Evolutionary conservation across 2,113 vertebrate species (phyloP), one percentile per base, ranked within the genome.

Genomic region (Embiotoca jacksoni): DNA sequence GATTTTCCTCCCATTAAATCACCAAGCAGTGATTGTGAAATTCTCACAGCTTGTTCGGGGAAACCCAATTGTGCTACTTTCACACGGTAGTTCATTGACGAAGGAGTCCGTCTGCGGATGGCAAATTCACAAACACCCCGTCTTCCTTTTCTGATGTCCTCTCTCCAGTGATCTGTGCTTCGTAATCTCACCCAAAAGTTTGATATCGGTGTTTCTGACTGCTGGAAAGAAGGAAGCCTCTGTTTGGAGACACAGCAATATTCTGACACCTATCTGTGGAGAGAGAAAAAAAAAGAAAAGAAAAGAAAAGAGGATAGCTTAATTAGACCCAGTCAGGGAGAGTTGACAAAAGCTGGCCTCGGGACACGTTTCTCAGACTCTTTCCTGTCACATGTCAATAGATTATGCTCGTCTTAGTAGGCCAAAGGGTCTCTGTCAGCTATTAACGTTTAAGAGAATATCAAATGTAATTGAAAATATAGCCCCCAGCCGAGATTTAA

Each of bases 341-440:
- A 91, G 82, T 78, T 93, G 93, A 92, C 91, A 92, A 92, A 92
- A 82, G 70, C 60, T 88, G 1, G 82, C 93, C 93, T 54, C 46
- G 3, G 92, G 94, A 91, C 82, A 75, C 77, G 87, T 84, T 84
- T 88, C 83, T 84, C 86, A 78, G 84, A 90, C 73, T 87, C 85
- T 90, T 92, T 93, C 88, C 91, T 92, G 91, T 92, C 87, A 93
- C 86, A 92, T 83, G 88, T 90, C 90, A 92, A 85, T 76, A 88
- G 82, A 92, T 90, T 84, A 81, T 76, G 63, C 72, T 57, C 61
- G 81, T 71, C 52, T 59, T 39, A 39, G 67, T 59, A 63, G 62
- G 72, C 71, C 36, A 72, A 59, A 75, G 44, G 72, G 80, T 85
- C 57, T 81, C 64, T 91, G 86, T 62, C 83, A 76, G 59, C 60